Percentiles rank a stretch among this genome's conserved stretches.
Conservation (phyloP, 30 jellyfish, hydroid and myxozoan species). For the Cassiopea andromeda region DNA sequence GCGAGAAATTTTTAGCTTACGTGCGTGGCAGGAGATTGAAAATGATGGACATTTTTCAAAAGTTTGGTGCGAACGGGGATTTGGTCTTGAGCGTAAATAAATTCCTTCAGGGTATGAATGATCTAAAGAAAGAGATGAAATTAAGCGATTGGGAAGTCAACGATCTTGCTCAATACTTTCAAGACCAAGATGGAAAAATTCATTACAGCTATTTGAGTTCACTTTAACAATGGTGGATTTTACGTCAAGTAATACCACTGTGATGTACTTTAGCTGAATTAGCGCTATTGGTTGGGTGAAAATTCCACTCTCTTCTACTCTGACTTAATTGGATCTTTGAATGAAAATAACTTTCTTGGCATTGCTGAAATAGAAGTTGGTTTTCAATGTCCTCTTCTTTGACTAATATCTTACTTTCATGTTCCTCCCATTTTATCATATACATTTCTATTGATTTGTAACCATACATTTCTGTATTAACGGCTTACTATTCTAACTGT, state of each 20-base stretch:
- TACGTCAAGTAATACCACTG: background rate
- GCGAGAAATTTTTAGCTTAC: slow-evolving; percentile 45
- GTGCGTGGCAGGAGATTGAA: slow-evolving; percentile 40
- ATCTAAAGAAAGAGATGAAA: slow-evolving; percentile 26
- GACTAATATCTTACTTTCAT: too few relatives aligned
- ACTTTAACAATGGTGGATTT: background rate
- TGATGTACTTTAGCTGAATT: too few relatives aligned
- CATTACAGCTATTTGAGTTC: slow-evolving; percentile 36
- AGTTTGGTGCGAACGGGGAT: slow-evolving; percentile 62
- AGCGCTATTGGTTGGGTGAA: too few relatives aligned
- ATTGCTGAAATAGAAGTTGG: too few relatives aligned
- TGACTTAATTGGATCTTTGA: too few relatives aligned
- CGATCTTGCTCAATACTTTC: slow-evolving; percentile 44
- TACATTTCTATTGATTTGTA: too few relatives aligned
- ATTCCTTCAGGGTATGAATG: slow-evolving; percentile 38
- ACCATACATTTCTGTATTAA: too few relatives aligned
- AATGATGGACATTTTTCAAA: slow-evolving; percentile 42
- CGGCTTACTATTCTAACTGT: too few relatives aligned
- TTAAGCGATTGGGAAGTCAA: slow-evolving; percentile 60
- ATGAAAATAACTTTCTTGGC: too few relatives aligned
- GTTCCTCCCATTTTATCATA: too few relatives aligned
- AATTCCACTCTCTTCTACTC: too few relatives aligned
- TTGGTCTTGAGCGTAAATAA: slow-evolving; percentile 37
- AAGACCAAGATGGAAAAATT: slow-evolving; percentile 48
- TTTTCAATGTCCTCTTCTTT: too few relatives aligned